Evolutionary conservation across 2,113 vertebrate genomes (phyloP).

Genomic region (Progne subis): DNA sequence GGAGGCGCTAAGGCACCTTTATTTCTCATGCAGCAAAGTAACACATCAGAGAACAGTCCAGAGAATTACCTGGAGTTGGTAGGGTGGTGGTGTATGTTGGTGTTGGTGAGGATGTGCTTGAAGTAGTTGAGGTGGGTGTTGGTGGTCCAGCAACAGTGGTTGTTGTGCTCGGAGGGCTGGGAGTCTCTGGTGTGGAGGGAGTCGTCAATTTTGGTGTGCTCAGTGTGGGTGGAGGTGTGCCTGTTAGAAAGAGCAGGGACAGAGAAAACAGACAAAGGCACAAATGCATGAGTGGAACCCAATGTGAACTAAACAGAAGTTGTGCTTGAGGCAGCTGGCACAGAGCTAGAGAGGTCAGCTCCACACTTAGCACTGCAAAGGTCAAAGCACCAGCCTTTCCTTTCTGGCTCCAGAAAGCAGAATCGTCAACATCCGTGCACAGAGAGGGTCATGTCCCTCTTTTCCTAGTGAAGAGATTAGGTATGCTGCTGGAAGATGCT

Average conservation of each 20-base stretch:
- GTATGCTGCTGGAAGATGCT: fast-evolving
- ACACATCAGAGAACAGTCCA: neutral
- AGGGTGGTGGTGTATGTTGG: neutral
- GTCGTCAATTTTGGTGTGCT: neutral
- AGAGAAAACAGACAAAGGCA: neutral
- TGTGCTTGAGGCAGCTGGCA: fast-evolving
- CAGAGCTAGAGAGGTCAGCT: fast-evolving
- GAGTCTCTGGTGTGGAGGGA: fast-evolving
- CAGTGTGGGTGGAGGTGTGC: neutral
- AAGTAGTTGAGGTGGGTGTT: neutral
- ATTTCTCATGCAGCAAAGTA: neutral
- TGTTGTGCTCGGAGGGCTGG: neutral
- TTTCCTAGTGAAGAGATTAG: neutral
- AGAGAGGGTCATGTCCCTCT: fast-evolving
- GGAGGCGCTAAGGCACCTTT: neutral
- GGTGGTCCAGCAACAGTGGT: neutral
- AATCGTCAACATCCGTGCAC: neutral
- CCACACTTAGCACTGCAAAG: fast-evolving
- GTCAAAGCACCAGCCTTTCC: fast-evolving
- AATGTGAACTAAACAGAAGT: fast-evolving
- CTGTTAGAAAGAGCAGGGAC: neutral
- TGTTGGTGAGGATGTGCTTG: neutral
- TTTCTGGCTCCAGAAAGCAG: neutral
- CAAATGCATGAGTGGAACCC: fast-evolving
- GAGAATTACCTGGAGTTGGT: neutral